phyloP scores from a whole-genome alignment of 2,888 invertebrate genomes.

The Sepioteuthis lessoniana region DNA sequence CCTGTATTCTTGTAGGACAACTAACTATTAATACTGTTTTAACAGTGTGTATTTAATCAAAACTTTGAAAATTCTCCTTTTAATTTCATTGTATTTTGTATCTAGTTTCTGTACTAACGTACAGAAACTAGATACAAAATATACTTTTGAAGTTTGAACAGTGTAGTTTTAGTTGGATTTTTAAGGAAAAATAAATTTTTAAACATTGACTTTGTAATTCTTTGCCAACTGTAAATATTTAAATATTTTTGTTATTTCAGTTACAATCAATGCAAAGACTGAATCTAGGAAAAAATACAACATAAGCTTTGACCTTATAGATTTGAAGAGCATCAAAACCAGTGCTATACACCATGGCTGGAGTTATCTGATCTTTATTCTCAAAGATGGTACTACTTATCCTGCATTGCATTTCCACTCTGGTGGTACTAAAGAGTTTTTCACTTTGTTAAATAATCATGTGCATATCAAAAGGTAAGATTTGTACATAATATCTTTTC shows the following conservation, averaged over 20 bases:
- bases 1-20: no score
- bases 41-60: no score
- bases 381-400: constrained; percentile 83
- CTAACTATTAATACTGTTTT: no score
- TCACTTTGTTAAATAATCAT: constrained; percentile 77
- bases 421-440: constrained; percentile 87
- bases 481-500: neutral
- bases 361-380: constrained; percentile 79
- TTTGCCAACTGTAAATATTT: no score
- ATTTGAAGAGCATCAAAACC: constrained; percentile 80
- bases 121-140: no score
- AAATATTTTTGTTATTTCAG: constrained; percentile 51
- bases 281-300: constrained; percentile 69
- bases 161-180: no score
- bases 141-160: no score
- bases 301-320: constrained; percentile 78
- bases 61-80: no score
- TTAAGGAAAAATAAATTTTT: no score
- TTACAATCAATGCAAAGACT: constrained; percentile 59
- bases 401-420: constrained; percentile 90
- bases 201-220: no score
- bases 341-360: constrained; percentile 71
- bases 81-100: no score
- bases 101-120: no score
- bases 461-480: constrained; percentile 79